Evolutionary conservation across 2,797 vertebrate species (phyloP).

Genomic region (Onychomys leucogaster): DNA sequence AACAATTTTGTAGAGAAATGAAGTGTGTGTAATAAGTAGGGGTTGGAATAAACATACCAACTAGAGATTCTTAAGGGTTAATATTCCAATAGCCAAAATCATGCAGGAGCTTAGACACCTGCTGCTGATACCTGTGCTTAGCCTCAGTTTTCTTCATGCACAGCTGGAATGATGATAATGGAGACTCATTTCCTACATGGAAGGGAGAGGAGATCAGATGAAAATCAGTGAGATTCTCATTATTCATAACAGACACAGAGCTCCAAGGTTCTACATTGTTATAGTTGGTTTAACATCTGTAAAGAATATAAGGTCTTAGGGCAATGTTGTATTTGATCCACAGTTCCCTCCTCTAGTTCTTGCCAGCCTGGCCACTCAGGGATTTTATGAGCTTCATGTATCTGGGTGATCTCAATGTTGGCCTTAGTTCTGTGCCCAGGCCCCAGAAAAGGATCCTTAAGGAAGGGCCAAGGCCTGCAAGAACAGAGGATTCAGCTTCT

Average conservation of each 20-base stretch:
- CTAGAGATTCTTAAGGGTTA: fast-evolving
- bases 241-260: background rate
- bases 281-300: background rate
- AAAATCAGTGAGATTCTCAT: background rate
- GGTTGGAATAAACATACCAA: background rate
- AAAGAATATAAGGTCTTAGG: background rate
- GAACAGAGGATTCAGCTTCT: background rate
- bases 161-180: background rate
- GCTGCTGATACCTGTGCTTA: too few relatives aligned
- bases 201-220: background rate
- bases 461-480: background rate
- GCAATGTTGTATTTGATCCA: background rate
- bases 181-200: background rate
- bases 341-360: background rate
- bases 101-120: background rate
- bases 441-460: background rate
- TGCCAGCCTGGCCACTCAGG: background rate
- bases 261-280: background rate
- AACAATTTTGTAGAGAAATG: background rate
- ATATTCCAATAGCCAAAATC: fast-evolving
- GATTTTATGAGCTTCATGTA: background rate
- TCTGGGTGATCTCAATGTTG: background rate
- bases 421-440: background rate
- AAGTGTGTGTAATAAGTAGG: fast-evolving
- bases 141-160: background rate